Evolutionary conservation across 2,113 vertebrate genomes (phyloP).

Genomic region (Eulemur rufifrons): DNA sequence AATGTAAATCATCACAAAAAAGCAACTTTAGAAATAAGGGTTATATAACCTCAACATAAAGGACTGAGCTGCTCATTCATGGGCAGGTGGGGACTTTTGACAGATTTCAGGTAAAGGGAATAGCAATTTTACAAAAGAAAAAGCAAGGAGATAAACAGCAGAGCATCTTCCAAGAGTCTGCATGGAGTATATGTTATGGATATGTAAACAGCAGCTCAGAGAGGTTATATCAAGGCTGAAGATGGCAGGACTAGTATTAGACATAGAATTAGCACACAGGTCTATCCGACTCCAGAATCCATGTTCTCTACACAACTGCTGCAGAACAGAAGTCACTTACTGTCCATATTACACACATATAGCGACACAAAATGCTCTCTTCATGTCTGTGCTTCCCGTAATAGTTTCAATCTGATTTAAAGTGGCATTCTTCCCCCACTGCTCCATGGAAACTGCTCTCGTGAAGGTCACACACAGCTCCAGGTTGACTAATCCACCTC

Average conservation of each 20-base stretch:
- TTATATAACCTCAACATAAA: neutral
- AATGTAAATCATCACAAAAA: neutral
- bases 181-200: neutral
- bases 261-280: neutral
- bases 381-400: neutral
- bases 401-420: neutral
- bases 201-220: neutral
- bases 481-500: neutral
- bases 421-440: neutral
- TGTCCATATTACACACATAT: neutral
- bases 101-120: neutral
- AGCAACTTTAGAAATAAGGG: neutral
- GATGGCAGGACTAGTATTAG: neutral
- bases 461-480: neutral
- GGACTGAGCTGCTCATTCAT: neutral
- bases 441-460: neutral
- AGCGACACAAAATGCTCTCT: neutral
- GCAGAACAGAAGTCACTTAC: neutral
- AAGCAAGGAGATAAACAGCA: neutral
- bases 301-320: neutral
- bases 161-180: neutral
- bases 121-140: neutral
- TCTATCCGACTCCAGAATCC: neutral
- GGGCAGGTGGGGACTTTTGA: neutral
- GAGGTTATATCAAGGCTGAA: neutral